These are phyloP conservation scores for Radopholus similis DNA, from an alignment of 1,140 invertebrate species.

Conservation along the genomic window DNA sequence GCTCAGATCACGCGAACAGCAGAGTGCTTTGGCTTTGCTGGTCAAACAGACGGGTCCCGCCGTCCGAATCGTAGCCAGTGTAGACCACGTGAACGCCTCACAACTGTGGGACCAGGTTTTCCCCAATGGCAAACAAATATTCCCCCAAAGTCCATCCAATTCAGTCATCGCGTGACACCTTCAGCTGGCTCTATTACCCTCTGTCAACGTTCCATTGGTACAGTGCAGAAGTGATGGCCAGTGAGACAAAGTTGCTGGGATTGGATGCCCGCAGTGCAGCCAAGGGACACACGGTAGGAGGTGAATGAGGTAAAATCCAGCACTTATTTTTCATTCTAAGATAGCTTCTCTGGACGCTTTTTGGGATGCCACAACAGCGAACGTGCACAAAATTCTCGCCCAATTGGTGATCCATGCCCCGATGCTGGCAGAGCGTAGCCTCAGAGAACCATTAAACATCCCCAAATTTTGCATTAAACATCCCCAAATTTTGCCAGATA, in stretches of 20 bases:
- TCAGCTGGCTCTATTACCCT: constrained; percentile 18
- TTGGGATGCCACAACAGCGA: constrained; percentile 25
- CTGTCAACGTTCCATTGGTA: constrained; percentile 21
- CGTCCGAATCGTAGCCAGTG: constrained; percentile 18
- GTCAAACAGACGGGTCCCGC: background rate
- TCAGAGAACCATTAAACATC: background rate
- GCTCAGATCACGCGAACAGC: constrained; percentile 10
- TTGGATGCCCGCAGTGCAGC: no score
- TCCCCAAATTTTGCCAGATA: constrained; percentile 24
- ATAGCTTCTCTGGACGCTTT: constrained; percentile 22
- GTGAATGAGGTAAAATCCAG: no score
- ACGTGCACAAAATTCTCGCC: constrained; percentile 28
- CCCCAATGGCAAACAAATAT: constrained; percentile 3
- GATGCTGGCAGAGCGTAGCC: background rate
- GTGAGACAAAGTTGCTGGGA: constrained; percentile 2
- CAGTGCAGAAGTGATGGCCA: constrained; percentile 6
- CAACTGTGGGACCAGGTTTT: constrained; percentile 28
- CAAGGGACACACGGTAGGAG: no score
- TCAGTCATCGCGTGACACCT: constrained; percentile 18
- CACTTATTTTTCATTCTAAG: no score
- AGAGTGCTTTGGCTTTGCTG: constrained; percentile 21
- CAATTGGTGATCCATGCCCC: constrained; percentile 24
- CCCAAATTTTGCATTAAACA: no score
- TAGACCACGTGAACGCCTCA: constrained; percentile 26
- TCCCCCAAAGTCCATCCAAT: background rate